Percentiles rank a stretch among this genome's conserved stretches.
These are phyloP conservation scores for Cremastinae sp. DNA, from an alignment of 2,888 invertebrate species.

Conservation along the genomic window DNA sequence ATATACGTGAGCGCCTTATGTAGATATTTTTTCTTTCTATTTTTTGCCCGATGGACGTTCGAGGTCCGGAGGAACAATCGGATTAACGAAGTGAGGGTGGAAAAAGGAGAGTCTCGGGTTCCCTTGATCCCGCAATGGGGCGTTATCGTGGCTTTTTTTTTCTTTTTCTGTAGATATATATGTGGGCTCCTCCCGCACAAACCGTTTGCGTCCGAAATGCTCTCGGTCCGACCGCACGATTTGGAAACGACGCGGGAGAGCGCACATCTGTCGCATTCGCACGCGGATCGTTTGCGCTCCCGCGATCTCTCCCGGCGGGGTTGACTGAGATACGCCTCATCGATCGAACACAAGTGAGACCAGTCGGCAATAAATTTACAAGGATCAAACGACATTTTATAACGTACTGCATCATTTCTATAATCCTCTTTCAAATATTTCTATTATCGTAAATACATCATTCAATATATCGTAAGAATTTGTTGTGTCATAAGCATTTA, in stretches of 20 bases:
- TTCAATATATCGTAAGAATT: no score
- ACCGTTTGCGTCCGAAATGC: no score
- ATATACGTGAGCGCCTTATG: constrained; percentile 43
- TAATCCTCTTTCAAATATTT: no score
- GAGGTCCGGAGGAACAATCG: constrained; percentile 69
- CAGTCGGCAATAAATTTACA: constrained; percentile 15
- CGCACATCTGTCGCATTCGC: constrained; percentile 72
- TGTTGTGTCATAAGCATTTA: no score
- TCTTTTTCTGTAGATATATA: constrained; percentile 3
- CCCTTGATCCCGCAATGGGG: constrained; percentile 50
- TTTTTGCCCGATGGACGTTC: neutral
- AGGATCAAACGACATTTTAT: no score
- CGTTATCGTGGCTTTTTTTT: constrained; percentile 19
- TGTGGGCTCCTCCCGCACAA: no score
- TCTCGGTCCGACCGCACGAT: neutral
- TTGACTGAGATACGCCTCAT: constrained; percentile 42
- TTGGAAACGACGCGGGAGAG: constrained; percentile 59
- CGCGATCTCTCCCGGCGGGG: constrained; percentile 26
- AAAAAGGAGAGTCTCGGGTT: constrained; percentile 16
- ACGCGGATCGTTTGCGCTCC: constrained; percentile 63
- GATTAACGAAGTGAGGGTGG: constrained; percentile 73
- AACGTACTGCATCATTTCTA: no score
- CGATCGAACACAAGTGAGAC: constrained; percentile 36
- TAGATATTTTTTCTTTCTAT: constrained; percentile 29
- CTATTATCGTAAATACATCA: no score